These are phyloP conservation scores for Echeneis naucrates DNA, from an alignment of 2,797 vertebrate genomes.

Conservation along the genomic window DNA sequence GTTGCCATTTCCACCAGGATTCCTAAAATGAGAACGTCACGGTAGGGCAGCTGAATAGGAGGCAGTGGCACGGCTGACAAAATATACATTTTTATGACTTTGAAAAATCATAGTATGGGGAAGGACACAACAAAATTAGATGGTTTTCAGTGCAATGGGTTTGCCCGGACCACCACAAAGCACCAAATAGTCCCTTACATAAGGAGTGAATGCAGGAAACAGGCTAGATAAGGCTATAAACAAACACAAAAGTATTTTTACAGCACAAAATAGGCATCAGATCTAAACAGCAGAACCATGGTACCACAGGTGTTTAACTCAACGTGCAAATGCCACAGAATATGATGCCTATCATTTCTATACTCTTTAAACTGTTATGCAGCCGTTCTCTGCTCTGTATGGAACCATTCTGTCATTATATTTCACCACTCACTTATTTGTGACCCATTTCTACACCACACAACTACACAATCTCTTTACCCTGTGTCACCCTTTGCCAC, in stretches of 20 bases:
- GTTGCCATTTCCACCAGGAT: no score
- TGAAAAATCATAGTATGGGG: neutral
- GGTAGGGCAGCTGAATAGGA: no score
- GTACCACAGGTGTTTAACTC: neutral
- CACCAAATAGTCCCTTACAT: neutral
- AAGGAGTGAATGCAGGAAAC: neutral
- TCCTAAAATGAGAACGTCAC: no score
- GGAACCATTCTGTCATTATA: neutral
- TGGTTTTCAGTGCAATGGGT: neutral
- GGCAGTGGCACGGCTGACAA: no score
- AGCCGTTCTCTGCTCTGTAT: neutral
- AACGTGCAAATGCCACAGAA: neutral
- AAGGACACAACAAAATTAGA: neutral
- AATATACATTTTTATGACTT: neutral
- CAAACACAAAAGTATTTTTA: neutral
- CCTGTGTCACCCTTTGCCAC: conserved; percentile 20
- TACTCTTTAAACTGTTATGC: no score
- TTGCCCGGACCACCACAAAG: neutral
- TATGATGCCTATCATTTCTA: neutral
- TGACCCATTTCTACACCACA: neutral
- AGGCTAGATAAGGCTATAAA: no score
- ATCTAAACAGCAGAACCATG: neutral
- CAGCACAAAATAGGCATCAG: neutral
- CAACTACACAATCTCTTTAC: conserved; percentile 2
- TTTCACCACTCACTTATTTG: neutral